These are phyloP conservation scores for Zapornia atra DNA, from an alignment of 2,113 vertebrate species.

Conservation along the genomic window DNA sequence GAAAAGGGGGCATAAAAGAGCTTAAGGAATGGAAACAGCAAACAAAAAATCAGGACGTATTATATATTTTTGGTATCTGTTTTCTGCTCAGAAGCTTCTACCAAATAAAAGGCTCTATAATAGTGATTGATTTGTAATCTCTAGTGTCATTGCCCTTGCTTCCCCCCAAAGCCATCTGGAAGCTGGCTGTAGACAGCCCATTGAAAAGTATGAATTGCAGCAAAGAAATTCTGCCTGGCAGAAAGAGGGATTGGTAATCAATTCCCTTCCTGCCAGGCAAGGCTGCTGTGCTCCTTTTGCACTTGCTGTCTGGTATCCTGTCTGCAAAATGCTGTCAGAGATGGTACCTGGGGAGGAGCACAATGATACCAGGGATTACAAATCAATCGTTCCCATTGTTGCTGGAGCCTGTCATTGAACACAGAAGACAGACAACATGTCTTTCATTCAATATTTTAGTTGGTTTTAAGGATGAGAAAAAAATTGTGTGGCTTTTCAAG, in stretches of 20 bases:
- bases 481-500: not conserved
- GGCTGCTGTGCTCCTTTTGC: not conserved
- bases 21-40: not conserved
- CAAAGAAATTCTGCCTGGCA: slow-evolving; percentile 1
- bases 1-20: not conserved
- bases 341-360: slow-evolving; percentile 1
- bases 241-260: slow-evolving; percentile 55
- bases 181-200: slow-evolving; percentile 8
- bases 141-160: slow-evolving; percentile 34
- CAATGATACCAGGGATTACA: slow-evolving; percentile 31
- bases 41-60: not conserved
- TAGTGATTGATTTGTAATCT: slow-evolving; percentile 71
- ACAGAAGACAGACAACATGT: not conserved
- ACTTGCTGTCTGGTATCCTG: slow-evolving; percentile 17
- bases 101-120: slow-evolving; percentile 45
- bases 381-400: slow-evolving; percentile 56
- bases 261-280: slow-evolving; percentile 54
- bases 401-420: not conserved
- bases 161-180: slow-evolving; percentile 36
- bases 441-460: not conserved
- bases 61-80: slow-evolving; percentile 30
- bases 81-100: not conserved
- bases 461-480: not conserved
- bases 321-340: not conserved
- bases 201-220: slow-evolving; percentile 53